Evolutionary conservation across 2,888 invertebrate species (phyloP), one percentile per base, ranked within the genome.

Genomic region (Polymixis lichenea): DNA sequence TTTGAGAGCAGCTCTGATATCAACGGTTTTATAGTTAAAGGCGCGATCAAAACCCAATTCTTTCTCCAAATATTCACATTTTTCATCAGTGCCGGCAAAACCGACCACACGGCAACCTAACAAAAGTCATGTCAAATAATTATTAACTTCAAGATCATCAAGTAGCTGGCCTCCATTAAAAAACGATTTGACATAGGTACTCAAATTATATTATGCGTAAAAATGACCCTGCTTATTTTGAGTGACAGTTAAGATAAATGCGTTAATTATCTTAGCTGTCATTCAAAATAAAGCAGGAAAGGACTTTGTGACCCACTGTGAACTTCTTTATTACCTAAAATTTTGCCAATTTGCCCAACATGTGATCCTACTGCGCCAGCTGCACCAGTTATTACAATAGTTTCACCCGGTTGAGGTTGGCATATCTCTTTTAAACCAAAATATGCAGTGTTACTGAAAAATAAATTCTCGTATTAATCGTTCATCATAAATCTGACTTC

Each of bases 301-400:
- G 38, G 38, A 56, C 9, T 66, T 28, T 11, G n/a, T 56, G 17
- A 32, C 11, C 28, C 11, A 58, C 17, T 56, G 32, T 58, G 58
- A 60, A 32, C 22, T 32, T n/a, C n/a, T 32, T 67, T 67, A 87
- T 66, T 89, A 96, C 96, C 98, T 92, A 97, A 96, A 68, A 97
- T 97, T 94, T 98, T 98, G 1, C 97, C 98, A 82, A 98, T 98
- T 95, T 98, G 98, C 3, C 98, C 98, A 46, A 98, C 98, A 68
- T 97, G 97, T 77, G 97, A 97, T 11, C 98, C 98, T 22, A 98
- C 98, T 56, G 98, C 98, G 28, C 98, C 98, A 38, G 98, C 98
- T 22, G 98, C 98, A 9, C 97, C 97, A 49, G 97, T 97, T 2
- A 98, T 97, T 2, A 98, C 97, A 22, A 98, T 97, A 0, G 97